Evolutionary conservation across 2,888 invertebrate genomes (phyloP), one percentile per base, ranked within the genome.

Genomic region (Microplitis manilae): DNA sequence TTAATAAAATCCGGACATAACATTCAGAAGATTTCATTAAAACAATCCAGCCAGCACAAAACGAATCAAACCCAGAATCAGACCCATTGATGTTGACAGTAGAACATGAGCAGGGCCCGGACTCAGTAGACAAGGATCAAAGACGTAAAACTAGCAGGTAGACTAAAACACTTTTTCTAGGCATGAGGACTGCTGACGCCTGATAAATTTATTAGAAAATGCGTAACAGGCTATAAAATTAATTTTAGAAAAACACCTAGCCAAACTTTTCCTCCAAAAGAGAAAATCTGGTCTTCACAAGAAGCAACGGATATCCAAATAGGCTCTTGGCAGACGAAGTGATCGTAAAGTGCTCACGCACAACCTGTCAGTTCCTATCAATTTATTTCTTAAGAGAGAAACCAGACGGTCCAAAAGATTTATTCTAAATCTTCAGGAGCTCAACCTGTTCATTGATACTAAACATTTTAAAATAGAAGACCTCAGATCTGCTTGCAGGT

Each of bases 141-240:
- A 1, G 2, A 20, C 40, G 75, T 68, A 75, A 75, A 70, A 2
- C 61, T 73, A 9, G 73, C 75, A 30, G 75, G 77, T 13, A 69
- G 71, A 67, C 17, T 17, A 17, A 17, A 17, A 17, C 17, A 17
- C 17, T 17, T 17, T 17, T 17, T 17, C 17, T 17, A 17, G 17
- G 17, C 17, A 17, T 17, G 17, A 17, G 17, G 17, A 17, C 17
- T 1, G 17, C 17, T 17, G 17, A 17, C 17, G 17, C 17, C 17
- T 17, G 17, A 17, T 17, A 17, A 17, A 17, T 0, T 17, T 17
- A 17, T 17, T 17, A 17, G 17, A 17, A 0, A 17, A 17, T 17
- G 17, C 17, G 0, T 17, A 17, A 17, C 17, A 13, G 39, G 38
- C 8, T 39, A 39, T 41, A n/a, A 39, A 15, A 39, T 13, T 40